A percentile compares a stretch with the other conserved stretches of the same genome.
These are phyloP conservation scores for Cheilosia soror DNA, from an alignment of 2,888 invertebrate species.

Conservation along the genomic window DNA sequence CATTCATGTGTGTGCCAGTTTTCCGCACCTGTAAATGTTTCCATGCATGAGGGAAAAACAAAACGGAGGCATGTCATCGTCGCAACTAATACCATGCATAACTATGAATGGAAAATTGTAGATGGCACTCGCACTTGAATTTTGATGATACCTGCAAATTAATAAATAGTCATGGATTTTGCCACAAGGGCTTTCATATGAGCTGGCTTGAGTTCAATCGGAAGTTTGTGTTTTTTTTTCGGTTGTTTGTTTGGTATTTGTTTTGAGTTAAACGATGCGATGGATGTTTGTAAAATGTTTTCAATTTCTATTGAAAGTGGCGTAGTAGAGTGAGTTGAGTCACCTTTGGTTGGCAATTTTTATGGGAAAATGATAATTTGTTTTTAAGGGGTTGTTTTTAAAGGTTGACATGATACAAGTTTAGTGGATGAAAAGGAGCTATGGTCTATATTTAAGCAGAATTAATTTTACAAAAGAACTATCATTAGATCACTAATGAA, in stretches of 20 bases:
- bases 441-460: too few relatives aligned
- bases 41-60: not conserved
- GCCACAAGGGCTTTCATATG: constrained; percentile 4
- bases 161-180: constrained; percentile 29
- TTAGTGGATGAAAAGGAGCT: too few relatives aligned
- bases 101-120: constrained; percentile 14
- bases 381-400: too few relatives aligned
- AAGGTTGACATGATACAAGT: too few relatives aligned
- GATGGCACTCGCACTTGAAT: constrained; percentile 45
- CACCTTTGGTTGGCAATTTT: too few relatives aligned
- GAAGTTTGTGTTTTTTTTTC: not conserved
- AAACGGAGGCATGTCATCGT: constrained; percentile 14
- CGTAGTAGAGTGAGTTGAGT: too few relatives aligned
- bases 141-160: constrained; percentile 32
- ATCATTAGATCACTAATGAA: too few relatives aligned
- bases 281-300: not conserved
- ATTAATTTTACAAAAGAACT: too few relatives aligned
- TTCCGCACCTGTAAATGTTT: constrained; percentile 26
- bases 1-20: constrained; percentile 5
- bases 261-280: not conserved
- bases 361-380: too few relatives aligned
- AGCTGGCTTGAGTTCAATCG: not conserved
- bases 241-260: not conserved
- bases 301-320: too few relatives aligned
- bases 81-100: constrained; percentile 40